Evolutionary conservation across 2,888 invertebrate species (phyloP), one percentile per base, ranked within the genome.

Genomic region (Cryptocheilus praepositus): DNA sequence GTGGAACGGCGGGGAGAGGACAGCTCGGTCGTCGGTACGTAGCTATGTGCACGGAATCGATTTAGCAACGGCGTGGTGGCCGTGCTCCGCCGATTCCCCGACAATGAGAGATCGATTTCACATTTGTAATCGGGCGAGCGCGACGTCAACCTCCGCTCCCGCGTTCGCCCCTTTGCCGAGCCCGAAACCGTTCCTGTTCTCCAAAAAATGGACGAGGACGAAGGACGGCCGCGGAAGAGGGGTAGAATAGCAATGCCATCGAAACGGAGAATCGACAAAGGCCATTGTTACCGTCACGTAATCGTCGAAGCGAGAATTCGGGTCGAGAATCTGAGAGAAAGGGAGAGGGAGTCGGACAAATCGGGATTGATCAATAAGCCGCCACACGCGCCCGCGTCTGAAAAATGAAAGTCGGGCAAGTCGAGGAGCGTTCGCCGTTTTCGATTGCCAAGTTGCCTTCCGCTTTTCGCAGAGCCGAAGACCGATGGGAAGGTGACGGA

Each of bases 71-170:
- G 53, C 70, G 52, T 61, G 71, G 73, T 64, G 63, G 70, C 65
- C 69, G 73, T 77, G 73, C 76, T 79, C 67, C 73, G 61, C 58
- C 80, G 80, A 80, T 82, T 80, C 76, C 67, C 58, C 79, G 74
- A 80, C 82, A 81, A 81, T 75, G 80, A 79, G 79, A 76, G 84
- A 85, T 85, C 85, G 83, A 86, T 85, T 84, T 82, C 79, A 80
- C 80, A 81, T 81, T 82, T 83, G 82, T 82, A 83, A 84, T 80
- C 78, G 79, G 66, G 70, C 66, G 73, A 76, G 73, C 73, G 67
- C 67, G 71, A 78, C 73, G 64, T 70, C 76, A 60, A 59, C 51
- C 53, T 58, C 55, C 56, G 36, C 57, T 52, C 52, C 22, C 57
- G 25, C 15, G 43, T 52, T 45, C 21, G 16, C 18, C 5, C 22